Percentiles rank a stretch among this genome's conserved stretches.
phyloP scores from a whole-genome alignment of 1,140 invertebrate genomes.

The Caenorhabditis inopinata region DNA sequence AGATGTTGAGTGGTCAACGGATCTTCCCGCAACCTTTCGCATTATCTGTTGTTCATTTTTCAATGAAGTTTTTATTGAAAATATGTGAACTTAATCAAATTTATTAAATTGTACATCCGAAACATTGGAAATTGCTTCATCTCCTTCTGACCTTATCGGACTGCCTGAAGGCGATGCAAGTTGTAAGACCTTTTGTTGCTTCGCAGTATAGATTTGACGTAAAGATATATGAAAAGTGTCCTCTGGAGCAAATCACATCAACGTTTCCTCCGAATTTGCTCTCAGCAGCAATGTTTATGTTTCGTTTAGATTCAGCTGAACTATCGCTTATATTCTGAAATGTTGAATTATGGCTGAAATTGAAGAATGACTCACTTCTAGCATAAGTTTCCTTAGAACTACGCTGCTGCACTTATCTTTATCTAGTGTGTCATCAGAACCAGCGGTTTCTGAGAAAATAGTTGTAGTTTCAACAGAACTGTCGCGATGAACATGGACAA shows the following conservation, averaged over 20 bases:
- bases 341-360: background rate
- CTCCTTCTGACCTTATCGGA: constrained; percentile 13
- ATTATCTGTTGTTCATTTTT: constrained; percentile 25
- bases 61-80: constrained; percentile 15
- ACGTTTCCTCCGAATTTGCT: constrained; percentile 49
- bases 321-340: constrained; percentile 49
- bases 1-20: constrained; percentile 37
- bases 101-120: constrained; percentile 15
- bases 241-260: constrained; percentile 50
- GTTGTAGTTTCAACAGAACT: background rate
- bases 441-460: background rate
- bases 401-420: constrained; percentile 47
- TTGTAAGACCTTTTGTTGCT: constrained; percentile 44
- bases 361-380: constrained; percentile 16
- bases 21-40: constrained; percentile 18
- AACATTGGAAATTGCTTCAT: background rate
- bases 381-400: constrained; percentile 48
- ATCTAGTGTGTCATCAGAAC: background rate
- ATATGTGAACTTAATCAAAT: background rate
- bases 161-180: constrained; percentile 51
- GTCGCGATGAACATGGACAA: background rate
- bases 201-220: constrained; percentile 49
- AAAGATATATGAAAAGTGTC: constrained; percentile 49
- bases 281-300: constrained; percentile 46
- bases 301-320: constrained; percentile 49